A percentile compares a stretch with the other conserved stretches of the same genome.
Evolutionary conservation across 2,113 vertebrate genomes (phyloP).

Genomic region (Channa argus): DNA sequence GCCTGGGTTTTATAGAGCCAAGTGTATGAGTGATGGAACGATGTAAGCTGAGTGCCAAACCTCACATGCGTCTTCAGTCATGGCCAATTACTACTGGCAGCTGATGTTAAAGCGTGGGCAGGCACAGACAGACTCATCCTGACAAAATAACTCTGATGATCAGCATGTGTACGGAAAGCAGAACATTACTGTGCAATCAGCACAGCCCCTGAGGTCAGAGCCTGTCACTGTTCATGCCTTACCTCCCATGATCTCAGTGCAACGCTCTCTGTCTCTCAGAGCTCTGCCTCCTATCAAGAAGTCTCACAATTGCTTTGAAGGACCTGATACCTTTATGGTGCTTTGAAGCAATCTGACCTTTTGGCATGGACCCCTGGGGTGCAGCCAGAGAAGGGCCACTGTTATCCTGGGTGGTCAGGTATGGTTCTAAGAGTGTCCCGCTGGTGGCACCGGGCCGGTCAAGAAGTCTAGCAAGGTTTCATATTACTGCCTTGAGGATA

Average conservation of each 20-base stretch:
- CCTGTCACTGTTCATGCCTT: conserved; percentile 2
- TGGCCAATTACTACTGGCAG: conserved; percentile 53
- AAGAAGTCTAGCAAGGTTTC: not conserved
- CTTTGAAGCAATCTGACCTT: conserved; percentile 13
- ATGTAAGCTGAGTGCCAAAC: conserved; percentile 19
- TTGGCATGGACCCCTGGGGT: conserved; percentile 13
- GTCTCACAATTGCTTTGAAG: conserved; percentile 12
- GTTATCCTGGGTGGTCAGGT: conserved; percentile 37
- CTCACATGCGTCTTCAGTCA: conserved; percentile 42
- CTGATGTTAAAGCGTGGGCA: conserved; percentile 36
- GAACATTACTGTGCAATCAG: conserved; percentile 45
- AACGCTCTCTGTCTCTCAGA: not conserved
- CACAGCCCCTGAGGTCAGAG: conserved; percentile 38
- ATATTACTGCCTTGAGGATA: not conserved
- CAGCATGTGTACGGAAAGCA: conserved; percentile 4
- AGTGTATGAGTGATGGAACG: conserved; percentile 22
- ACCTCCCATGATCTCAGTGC: conserved; percentile 25
- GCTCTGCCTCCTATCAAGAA: conserved; percentile 5
- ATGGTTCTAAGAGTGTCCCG: conserved; percentile 9
- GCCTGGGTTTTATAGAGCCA: conserved; percentile 3
- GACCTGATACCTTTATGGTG: conserved; percentile 23
- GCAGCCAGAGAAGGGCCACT: conserved; percentile 10
- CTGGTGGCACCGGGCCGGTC: conserved; percentile 19
- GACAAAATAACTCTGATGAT: conserved; percentile 38
- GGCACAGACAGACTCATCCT: conserved; percentile 40